Conservation (phyloP, 2,888 invertebrate species). For the Prenolepis imparis region DNA sequence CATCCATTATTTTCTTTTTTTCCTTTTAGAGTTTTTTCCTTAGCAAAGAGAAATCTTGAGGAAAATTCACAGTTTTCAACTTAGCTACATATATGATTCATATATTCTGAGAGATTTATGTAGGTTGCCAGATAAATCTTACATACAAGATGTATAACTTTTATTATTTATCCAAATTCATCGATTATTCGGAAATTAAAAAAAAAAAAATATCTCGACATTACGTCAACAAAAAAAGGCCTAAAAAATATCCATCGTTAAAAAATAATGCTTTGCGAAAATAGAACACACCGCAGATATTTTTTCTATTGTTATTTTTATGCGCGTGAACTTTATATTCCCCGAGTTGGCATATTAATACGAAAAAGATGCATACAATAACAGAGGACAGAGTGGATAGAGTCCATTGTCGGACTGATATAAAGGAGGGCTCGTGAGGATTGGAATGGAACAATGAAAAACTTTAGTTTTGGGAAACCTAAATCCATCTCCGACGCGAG, state of each 20-base stretch:
- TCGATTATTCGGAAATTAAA: background rate
- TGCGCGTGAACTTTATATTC: background rate
- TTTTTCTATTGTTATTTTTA: conserved; percentile 33
- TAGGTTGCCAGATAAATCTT: background rate
- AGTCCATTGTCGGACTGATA: conserved; percentile 34
- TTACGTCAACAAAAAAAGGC: background rate
- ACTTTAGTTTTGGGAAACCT: conserved; percentile 51
- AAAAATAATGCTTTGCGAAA: background rate
- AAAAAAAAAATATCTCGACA: background rate
- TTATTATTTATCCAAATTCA: background rate
- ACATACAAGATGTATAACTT: background rate
- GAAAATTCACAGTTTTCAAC: background rate
- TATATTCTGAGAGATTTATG: background rate
- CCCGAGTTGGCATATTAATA: conserved; percentile 31
- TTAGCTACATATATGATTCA: background rate
- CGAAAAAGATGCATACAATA: conserved; percentile 48
- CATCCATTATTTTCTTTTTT: background rate
- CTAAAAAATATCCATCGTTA: background rate
- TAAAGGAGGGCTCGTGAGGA: conserved; percentile 41
- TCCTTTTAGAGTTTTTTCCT: background rate
- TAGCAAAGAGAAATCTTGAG: background rate
- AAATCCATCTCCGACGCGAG: conserved; percentile 55
- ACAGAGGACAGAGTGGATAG: conserved; percentile 36
- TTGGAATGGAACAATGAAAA: conserved; percentile 54
- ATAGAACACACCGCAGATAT: background rate